Evolutionary conservation across 2,888 invertebrate genomes (phyloP).

Genomic region (Andrena hattorfiana): DNA sequence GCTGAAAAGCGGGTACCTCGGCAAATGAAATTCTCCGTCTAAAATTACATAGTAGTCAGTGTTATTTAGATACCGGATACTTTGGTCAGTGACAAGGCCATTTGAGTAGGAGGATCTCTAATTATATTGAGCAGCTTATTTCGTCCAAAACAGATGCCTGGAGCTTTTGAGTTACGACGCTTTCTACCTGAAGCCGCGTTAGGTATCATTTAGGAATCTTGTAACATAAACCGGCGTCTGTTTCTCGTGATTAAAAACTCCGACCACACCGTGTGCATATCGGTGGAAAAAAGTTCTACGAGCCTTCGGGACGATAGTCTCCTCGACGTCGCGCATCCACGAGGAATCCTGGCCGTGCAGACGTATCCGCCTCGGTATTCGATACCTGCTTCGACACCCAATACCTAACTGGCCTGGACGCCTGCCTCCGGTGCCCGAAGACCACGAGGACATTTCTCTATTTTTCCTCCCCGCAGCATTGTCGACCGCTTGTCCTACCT

Average conservation of each 20-base stretch:
- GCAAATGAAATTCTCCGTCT: no score
- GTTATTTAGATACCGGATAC: no score
- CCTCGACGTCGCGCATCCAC: conserved; percentile 18
- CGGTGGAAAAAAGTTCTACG: conserved; percentile 16
- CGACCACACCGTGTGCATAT: conserved; percentile 23
- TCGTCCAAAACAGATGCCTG: neutral
- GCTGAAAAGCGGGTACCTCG: no score
- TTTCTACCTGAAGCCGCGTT: conserved; percentile 10
- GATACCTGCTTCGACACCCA: conserved; percentile 71
- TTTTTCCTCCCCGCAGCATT: conserved; percentile 52
- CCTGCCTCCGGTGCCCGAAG: conserved; percentile 48
- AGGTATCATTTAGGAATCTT: conserved; percentile 31
- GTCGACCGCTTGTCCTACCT: conserved; percentile 60
- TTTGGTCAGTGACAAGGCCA: no score
- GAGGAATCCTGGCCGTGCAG: conserved; percentile 45
- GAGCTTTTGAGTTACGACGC: neutral
- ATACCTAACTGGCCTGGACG: conserved; percentile 73
- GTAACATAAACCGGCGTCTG: conserved; percentile 29
- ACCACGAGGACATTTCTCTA: conserved; percentile 45
- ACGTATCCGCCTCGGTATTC: conserved; percentile 64
- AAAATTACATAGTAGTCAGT: no score
- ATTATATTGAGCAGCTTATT: neutral
- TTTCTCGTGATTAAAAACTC: conserved; percentile 42
- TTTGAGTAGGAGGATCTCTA: neutral
- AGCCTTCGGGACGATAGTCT: conserved; percentile 12